These are phyloP conservation scores for Polypterus senegalus DNA, from an alignment of 2,113 vertebrate species.

Conservation along the genomic window DNA sequence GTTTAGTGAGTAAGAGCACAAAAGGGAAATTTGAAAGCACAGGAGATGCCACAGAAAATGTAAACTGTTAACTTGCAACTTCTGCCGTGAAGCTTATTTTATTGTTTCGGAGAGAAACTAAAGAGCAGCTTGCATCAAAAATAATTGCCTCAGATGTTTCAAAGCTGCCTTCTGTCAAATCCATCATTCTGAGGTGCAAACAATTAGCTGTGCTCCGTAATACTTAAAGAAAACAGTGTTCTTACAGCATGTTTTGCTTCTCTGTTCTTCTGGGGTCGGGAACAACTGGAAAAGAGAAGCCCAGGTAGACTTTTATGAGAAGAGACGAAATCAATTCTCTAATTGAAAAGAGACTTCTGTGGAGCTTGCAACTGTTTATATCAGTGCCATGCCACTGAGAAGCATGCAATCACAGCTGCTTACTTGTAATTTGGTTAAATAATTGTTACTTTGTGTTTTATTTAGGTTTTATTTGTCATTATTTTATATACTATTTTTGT, in stretches of 20 bases:
- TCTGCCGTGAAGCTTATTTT: constrained; percentile 18
- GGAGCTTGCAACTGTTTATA: background rate
- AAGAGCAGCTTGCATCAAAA: constrained; percentile 8
- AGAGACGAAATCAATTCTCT: constrained; percentile 30
- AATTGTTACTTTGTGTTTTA: too few species aligned
- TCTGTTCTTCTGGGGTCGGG: constrained; percentile 26
- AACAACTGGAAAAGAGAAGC: constrained; percentile 21
- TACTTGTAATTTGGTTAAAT: too few species aligned
- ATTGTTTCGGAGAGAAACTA: constrained; percentile 11
- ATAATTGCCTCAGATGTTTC: constrained; percentile 16
- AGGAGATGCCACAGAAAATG: background rate
- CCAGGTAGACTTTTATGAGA: constrained; percentile 31
- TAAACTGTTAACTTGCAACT: constrained; percentile 4
- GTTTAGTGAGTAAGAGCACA: too few species aligned
- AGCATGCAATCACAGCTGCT: too few species aligned
- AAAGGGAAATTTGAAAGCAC: too few species aligned
- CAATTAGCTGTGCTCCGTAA: constrained; percentile 7
- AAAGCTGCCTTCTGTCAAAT: constrained; percentile 12
- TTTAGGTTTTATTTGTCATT: too few species aligned
- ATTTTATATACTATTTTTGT: too few species aligned
- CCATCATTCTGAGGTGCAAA: constrained; percentile 11
- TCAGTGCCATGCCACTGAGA: too few species aligned
- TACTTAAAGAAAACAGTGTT: constrained; percentile 10
- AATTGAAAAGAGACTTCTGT: constrained; percentile 11
- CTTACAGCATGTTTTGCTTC: constrained; percentile 15